Evolutionary conservation across 2,888 invertebrate species (phyloP), one percentile per base, ranked within the genome.

Genomic region (Coecobrya sp.): DNA sequence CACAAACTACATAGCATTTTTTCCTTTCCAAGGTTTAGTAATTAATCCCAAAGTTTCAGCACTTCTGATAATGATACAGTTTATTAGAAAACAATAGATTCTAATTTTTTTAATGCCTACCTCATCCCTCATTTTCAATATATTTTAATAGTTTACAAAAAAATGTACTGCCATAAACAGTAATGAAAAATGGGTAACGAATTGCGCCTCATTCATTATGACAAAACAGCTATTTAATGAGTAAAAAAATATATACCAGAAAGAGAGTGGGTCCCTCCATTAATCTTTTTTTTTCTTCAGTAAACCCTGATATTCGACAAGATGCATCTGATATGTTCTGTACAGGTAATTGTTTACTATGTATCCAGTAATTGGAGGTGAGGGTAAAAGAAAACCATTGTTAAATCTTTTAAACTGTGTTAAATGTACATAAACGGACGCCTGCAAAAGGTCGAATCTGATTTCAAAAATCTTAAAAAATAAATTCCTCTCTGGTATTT

Each of bases 121-220:
- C 7, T 36, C 36, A 36, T 36, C 36, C 7, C 36, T 36, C 36
- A 36, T 36, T 36, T 36, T 36, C 36, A 36, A 2, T 7, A 7
- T 36, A 36, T 36, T 36, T 36, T 7, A 36, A 7, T 36, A 36
- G 36, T 36, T 36, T n/a, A n/a, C n/a, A n/a, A n/a, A 36, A 36
- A 36, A 36, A 36, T 36, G 7, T 36, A 4, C 7, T 4, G 36
- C 36, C 36, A 36, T 36, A 4, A 36, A 5, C 62, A 3, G 22
- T 16, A 62, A 25, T 19, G 25, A 36, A 36, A 36, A 36, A 36
- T 36, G 36, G 36, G 62, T 49, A 76, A 70, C 22, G 68, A 91
- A 91, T 86, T 27, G 82, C 45, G 59, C 19, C 65, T 86, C 85
- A 86, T 79, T 91, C 90, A 91, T 91, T 91, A 89, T 19, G 70